A percentile compares a stretch with the other conserved stretches of the same genome.
Conservation (phyloP, 2,797 vertebrate genomes). For the Neosalanx taihuensis region DNA sequence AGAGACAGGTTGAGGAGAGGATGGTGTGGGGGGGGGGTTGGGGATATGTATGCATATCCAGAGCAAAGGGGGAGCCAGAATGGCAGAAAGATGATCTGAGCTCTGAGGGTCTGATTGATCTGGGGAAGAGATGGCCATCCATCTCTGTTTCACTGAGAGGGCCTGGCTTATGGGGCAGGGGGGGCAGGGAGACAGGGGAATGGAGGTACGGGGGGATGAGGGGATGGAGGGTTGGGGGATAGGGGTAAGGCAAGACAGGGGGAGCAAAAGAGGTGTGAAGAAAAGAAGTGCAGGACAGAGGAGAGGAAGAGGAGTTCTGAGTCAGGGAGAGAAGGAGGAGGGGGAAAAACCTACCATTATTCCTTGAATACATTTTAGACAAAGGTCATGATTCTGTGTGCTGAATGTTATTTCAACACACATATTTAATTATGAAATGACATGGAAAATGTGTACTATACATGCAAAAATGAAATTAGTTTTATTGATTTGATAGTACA, state of each 20-base stretch:
- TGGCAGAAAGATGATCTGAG: slow-evolving; percentile 66
- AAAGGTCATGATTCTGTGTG: too few species aligned
- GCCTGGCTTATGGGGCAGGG: slow-evolving; percentile 9
- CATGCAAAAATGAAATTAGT: too few species aligned
- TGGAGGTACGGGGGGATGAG: neutral
- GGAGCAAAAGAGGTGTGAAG: too few species aligned
- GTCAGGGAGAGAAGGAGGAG: slow-evolving; percentile 10
- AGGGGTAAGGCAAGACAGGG: too few species aligned
- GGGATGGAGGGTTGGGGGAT: neutral
- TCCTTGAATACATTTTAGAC: too few species aligned
- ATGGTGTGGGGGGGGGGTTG: slow-evolving; percentile 17
- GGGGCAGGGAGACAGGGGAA: neutral
- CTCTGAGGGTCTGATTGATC: slow-evolving; percentile 64
- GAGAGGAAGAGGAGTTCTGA: neutral
- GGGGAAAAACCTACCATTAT: slow-evolving; percentile 23
- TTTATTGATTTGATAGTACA: neutral
- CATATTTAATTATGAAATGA: neutral
- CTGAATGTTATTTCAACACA: too few species aligned
- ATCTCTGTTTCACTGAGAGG: slow-evolving; percentile 56
- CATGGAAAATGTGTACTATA: neutral
- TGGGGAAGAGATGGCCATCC: slow-evolving; percentile 54
- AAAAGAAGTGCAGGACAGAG: slow-evolving; percentile 11
- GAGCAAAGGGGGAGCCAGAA: slow-evolving; percentile 12
- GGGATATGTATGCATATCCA: slow-evolving; percentile 9
- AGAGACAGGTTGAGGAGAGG: slow-evolving; percentile 13